Conservation (phyloP, 1,140 invertebrate genomes). For the Tribolium castaneum region DNA sequence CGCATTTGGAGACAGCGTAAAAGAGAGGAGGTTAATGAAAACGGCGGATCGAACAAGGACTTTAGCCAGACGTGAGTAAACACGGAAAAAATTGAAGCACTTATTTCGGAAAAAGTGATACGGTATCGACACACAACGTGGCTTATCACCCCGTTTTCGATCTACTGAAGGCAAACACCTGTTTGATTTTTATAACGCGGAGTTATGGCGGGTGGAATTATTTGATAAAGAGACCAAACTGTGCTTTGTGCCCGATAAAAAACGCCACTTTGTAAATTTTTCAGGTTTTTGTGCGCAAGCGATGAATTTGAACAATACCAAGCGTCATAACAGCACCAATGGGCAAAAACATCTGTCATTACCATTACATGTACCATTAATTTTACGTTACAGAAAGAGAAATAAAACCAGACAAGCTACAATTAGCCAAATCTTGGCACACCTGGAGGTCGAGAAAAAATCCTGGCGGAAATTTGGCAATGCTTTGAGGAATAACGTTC, state of each 20-base stretch:
- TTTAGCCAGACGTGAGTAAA: background rate
- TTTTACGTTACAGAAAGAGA: slow-evolving; percentile 4
- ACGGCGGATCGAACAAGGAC: background rate
- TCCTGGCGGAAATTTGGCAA: background rate
- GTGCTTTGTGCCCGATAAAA: background rate
- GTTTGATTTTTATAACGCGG: slow-evolving; percentile 2
- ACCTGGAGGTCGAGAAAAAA: slow-evolving; percentile 38
- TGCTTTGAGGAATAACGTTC: background rate
- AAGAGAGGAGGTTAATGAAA: background rate
- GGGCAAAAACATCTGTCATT: slow-evolving; percentile 33
- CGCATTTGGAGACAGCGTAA: background rate
- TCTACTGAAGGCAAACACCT: background rate
- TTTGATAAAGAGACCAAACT: background rate
- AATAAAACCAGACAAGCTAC: slow-evolving; percentile 45
- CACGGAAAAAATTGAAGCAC: background rate
- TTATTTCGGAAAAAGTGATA: background rate
- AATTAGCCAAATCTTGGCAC: slow-evolving; percentile 47
- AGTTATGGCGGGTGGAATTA: background rate
- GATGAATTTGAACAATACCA: background rate
- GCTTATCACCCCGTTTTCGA: background rate
- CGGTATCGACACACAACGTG: background rate
- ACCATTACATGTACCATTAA: slow-evolving; percentile 25
- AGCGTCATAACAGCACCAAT: background rate
- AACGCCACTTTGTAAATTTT: background rate
- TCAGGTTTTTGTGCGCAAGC: background rate